phyloP scores from a whole-genome alignment of 2,797 vertebrate genomes.

The Chelon labrosus region DNA sequence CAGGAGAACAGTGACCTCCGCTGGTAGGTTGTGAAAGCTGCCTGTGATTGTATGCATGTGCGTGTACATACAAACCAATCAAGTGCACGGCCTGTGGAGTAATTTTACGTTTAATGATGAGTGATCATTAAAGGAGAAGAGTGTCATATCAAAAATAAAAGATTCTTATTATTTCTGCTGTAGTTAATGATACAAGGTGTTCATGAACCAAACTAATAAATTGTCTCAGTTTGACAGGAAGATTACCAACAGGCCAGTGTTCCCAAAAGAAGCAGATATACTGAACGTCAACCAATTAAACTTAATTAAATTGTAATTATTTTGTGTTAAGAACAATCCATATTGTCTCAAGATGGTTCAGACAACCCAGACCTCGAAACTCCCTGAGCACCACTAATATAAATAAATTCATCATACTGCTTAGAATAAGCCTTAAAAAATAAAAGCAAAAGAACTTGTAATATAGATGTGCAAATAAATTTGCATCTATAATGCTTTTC shows the following conservation, averaged over 20 bases:
- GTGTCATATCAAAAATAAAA: too few species aligned
- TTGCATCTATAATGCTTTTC: too few species aligned
- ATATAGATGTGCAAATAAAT: too few species aligned
- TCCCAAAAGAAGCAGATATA: background rate
- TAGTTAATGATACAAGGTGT: background rate
- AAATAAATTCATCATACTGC: background rate
- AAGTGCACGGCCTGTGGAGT: background rate
- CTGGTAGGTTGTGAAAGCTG: slow-evolving; percentile 52
- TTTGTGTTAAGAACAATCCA: too few species aligned
- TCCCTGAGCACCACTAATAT: background rate
- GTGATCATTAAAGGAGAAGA: too few species aligned
- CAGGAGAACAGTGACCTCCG: slow-evolving; percentile 74
- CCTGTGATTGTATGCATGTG: background rate
- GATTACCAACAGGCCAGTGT: too few species aligned
- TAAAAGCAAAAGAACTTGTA: background rate
- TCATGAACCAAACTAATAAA: background rate
- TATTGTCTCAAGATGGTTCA: too few species aligned
- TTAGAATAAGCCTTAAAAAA: background rate
- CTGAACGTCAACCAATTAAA: background rate
- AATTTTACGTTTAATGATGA: background rate
- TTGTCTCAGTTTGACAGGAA: background rate
- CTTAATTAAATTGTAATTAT: too few species aligned
- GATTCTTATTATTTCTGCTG: too few species aligned
- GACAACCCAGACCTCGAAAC: too few species aligned
- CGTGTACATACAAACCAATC: background rate